Evolutionary conservation across 2,888 invertebrate species (phyloP).

Genomic region (Biston stratarius): DNA sequence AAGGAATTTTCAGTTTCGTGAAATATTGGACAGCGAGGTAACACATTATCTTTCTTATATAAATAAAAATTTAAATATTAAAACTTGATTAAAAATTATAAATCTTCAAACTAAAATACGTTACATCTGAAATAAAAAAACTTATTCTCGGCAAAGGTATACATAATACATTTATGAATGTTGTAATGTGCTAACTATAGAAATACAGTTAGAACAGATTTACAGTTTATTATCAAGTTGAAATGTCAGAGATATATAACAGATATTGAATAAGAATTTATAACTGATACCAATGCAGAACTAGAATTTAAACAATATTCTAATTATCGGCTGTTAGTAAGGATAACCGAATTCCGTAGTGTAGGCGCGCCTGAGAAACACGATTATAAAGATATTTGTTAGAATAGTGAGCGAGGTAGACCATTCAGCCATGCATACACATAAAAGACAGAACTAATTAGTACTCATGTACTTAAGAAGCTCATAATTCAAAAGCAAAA

Average conservation of each 20-base stretch:
- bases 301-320: constrained; percentile 41
- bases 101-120: background rate
- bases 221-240: constrained; percentile 31
- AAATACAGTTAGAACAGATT: constrained; percentile 16
- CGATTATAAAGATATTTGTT: constrained; percentile 59
- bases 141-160: background rate
- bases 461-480: constrained; percentile 61
- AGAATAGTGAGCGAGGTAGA: constrained; percentile 25
- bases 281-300: constrained; percentile 35
- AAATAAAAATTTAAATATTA: too few species aligned
- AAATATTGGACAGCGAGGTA: constrained; percentile 1
- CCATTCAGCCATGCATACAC: constrained; percentile 34
- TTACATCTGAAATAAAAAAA: constrained; percentile 5
- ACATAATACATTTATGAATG: constrained; percentile 8
- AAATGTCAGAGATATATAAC: constrained; percentile 37
- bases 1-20: constrained; percentile 6
- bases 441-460: constrained; percentile 58
- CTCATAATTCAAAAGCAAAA: constrained; percentile 54
- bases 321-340: constrained; percentile 40
- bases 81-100: background rate
- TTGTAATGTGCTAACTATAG: constrained; percentile 8
- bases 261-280: constrained; percentile 36
- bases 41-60: background rate
- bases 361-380: constrained; percentile 63
- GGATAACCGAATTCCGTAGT: constrained; percentile 41